Conservation (phyloP, 1,140 invertebrate species). For the Drosophila grimshawi region DNA sequence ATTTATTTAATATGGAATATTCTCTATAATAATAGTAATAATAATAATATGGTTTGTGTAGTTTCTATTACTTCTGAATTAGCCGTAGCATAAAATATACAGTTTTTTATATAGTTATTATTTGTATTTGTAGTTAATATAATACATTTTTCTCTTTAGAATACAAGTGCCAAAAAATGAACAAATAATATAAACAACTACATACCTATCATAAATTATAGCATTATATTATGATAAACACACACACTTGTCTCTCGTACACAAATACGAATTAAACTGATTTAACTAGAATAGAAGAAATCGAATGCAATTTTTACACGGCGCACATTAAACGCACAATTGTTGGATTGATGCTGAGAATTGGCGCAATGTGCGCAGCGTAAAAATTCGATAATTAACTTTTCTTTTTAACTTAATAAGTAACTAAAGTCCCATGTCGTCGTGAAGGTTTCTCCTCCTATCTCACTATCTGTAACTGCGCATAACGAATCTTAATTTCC, state of each 20-base stretch:
- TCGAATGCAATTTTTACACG: conserved; percentile 50
- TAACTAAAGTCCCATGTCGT: conserved; percentile 75
- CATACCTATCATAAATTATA: conserved; percentile 13
- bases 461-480: conserved; percentile 58
- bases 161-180: conserved; percentile 58
- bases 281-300: conserved; percentile 49
- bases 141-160: conserved; percentile 67
- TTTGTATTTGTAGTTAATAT: conserved; percentile 71
- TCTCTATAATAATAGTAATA: conserved; percentile 68
- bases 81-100: conserved; percentile 71
- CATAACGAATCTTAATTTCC: conserved; percentile 70
- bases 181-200: conserved; percentile 64
- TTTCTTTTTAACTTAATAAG: conserved; percentile 62
- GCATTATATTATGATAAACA: conserved; percentile 29
- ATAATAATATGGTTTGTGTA: conserved; percentile 55
- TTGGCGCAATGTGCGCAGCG: conserved; percentile 46
- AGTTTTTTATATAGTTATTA: conserved; percentile 63
- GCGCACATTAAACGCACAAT: conserved; percentile 49
- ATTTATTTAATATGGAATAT: conserved; percentile 58
- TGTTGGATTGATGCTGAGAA: conserved; percentile 49
- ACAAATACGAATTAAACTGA: conserved; percentile 33
- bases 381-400: conserved; percentile 48
- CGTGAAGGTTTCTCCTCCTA: conserved; percentile 10
- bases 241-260: conserved; percentile 60
- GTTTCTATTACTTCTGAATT: conserved; percentile 59